Conservation (phyloP, 2,888 invertebrate species). For the Pycnomerus fuliginosus region DNA sequence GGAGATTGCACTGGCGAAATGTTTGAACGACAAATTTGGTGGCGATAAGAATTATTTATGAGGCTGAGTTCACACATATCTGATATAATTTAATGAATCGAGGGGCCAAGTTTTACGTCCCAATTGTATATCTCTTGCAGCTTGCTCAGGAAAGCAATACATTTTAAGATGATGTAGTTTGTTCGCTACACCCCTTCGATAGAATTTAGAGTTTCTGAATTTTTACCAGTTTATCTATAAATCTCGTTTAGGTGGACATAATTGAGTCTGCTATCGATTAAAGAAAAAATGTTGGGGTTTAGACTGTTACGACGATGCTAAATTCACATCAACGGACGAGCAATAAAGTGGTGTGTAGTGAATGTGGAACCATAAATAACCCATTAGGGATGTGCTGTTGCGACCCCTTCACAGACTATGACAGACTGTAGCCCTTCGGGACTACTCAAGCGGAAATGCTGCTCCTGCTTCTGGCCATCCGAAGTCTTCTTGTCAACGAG, state of each 20-base stretch:
- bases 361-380: slow-evolving; percentile 48
- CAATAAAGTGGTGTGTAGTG: slow-evolving; percentile 39
- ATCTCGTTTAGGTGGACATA: slow-evolving; percentile 19
- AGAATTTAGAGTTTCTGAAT: too few species aligned
- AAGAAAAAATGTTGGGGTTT: slow-evolving; percentile 14
- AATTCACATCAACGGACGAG: slow-evolving; percentile 35
- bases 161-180: too few species aligned
- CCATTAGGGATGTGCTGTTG: slow-evolving; percentile 44
- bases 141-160: too few species aligned
- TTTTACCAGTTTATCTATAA: slow-evolving; percentile 10
- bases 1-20: slow-evolving; percentile 29
- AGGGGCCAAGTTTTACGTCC: neutral
- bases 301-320: slow-evolving; percentile 20
- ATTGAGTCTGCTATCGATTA: slow-evolving; percentile 22
- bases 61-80: slow-evolving; percentile 11
- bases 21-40: slow-evolving; percentile 31
- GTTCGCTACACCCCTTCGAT: too few species aligned
- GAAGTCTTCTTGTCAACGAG: slow-evolving; percentile 30
- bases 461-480: slow-evolving; percentile 24
- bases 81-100: slow-evolving; percentile 29
- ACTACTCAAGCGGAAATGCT: slow-evolving; percentile 40
- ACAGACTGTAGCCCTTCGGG: slow-evolving; percentile 40
- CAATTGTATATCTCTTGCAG: too few species aligned
- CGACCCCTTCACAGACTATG: slow-evolving; percentile 32
- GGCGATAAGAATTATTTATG: slow-evolving; percentile 36